phyloP scores from a whole-genome alignment of 2,888 invertebrate genomes.

The Eupithecia abbreviata region DNA sequence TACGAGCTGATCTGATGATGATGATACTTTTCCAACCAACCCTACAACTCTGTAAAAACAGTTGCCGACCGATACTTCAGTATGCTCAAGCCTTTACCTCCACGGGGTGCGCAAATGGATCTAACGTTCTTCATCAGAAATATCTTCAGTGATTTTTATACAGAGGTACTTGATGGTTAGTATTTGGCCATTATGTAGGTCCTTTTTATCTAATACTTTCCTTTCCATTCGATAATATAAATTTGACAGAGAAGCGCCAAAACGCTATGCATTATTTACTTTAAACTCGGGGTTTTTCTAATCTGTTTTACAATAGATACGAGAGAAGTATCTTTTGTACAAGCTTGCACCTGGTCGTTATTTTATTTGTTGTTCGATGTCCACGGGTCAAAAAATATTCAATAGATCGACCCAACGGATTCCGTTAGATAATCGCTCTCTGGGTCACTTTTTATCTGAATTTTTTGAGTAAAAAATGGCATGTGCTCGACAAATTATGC shows the following conservation, averaged over 20 bases:
- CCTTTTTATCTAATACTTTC: not conserved
- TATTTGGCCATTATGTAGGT: not conserved
- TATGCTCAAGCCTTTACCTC: constrained; percentile 61
- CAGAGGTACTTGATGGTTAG: not conserved
- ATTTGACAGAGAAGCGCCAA: not conserved
- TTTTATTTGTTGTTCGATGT: constrained; percentile 68
- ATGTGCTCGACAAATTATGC: constrained; percentile 82
- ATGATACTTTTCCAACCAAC: not conserved
- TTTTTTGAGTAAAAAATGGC: constrained; percentile 69
- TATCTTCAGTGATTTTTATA: constrained; percentile 36
- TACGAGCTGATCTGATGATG: no score
- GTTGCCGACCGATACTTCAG: not conserved
- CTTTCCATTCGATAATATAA: not conserved
- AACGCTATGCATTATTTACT: not conserved
- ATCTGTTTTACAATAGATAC: constrained; percentile 41
- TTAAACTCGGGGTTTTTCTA: constrained; percentile 15
- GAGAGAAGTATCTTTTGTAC: constrained; percentile 66
- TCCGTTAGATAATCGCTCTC: constrained; percentile 71
- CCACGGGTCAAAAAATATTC: constrained; percentile 78
- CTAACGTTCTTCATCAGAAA: constrained; percentile 51
- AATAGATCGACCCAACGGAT: constrained; percentile 73
- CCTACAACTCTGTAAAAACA: not conserved
- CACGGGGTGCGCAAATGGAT: constrained; percentile 73
- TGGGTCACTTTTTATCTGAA: constrained; percentile 76
- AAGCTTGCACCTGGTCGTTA: constrained; percentile 75